Evolutionary conservation across 2,113 vertebrate species (phyloP).

Genomic region (Butorides virescens): DNA sequence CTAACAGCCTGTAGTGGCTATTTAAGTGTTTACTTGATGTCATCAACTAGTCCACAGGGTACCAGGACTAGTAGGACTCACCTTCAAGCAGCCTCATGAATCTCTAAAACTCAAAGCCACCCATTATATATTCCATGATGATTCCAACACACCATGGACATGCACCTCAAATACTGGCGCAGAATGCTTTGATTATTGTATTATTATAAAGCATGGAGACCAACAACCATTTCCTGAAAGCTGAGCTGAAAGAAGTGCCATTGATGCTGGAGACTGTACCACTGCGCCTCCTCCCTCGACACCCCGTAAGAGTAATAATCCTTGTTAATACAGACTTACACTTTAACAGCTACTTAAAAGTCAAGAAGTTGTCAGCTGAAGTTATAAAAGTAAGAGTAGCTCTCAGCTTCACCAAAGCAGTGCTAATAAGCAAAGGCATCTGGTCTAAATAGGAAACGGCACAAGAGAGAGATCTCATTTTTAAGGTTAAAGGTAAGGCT

Average conservation of each 20-base stretch:
- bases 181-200: neutral
- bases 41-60: neutral
- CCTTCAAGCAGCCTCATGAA: neutral
- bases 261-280: neutral
- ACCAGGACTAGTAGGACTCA: neutral
- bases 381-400: neutral
- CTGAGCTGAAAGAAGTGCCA: neutral
- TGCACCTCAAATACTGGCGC: neutral
- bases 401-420: neutral
- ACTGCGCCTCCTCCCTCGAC: neutral
- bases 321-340: neutral
- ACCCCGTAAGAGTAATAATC: neutral
- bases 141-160: neutral
- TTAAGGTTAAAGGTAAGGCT: neutral
- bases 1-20: neutral
- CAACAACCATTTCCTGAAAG: neutral
- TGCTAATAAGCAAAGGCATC: neutral
- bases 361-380: neutral
- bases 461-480: neutral
- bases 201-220: neutral
- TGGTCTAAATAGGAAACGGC: neutral
- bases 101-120: neutral
- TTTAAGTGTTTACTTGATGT: neutral
- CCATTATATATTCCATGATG: neutral
- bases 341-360: neutral